Conservation (phyloP, 2,113 vertebrate genomes). For the Spilogale gracilis region DNA sequence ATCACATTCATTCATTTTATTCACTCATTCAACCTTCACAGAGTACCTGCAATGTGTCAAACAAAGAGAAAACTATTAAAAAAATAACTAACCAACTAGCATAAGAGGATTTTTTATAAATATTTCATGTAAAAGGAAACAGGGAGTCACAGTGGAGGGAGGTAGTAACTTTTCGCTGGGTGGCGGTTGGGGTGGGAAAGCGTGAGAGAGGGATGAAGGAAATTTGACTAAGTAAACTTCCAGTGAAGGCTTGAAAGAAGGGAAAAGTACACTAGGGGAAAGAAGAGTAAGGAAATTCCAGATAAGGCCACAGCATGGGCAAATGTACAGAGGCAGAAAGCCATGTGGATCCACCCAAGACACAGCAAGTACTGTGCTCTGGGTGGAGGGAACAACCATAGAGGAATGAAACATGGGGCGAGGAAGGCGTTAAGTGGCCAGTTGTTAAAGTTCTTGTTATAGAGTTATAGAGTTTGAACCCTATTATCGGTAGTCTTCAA, state of each 20-base stretch:
- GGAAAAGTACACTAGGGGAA: background rate
- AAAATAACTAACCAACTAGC: background rate
- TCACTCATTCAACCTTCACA: background rate
- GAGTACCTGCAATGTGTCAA: background rate
- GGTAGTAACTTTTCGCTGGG: background rate
- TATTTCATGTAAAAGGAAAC: background rate
- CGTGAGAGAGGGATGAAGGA: background rate
- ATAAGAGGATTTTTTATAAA: background rate
- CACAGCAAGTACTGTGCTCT: background rate
- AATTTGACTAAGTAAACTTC: background rate
- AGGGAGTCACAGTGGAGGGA: background rate
- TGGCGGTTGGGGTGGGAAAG: background rate
- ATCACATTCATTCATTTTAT: background rate
- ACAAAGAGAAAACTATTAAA: background rate
- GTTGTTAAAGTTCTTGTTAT: background rate
- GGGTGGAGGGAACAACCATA: background rate
- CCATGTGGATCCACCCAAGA: background rate
- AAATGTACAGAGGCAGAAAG: background rate
- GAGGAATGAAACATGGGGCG: background rate
- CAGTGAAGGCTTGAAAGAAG: background rate
- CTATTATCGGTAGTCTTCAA: background rate
- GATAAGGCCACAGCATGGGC: background rate
- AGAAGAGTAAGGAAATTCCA: background rate
- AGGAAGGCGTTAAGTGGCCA: background rate
- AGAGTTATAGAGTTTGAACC: background rate